Percentiles rank a stretch among this genome's conserved stretches.
phyloP scores from a whole-genome alignment of 2,888 invertebrate species.

The Melanophora roralis region DNA sequence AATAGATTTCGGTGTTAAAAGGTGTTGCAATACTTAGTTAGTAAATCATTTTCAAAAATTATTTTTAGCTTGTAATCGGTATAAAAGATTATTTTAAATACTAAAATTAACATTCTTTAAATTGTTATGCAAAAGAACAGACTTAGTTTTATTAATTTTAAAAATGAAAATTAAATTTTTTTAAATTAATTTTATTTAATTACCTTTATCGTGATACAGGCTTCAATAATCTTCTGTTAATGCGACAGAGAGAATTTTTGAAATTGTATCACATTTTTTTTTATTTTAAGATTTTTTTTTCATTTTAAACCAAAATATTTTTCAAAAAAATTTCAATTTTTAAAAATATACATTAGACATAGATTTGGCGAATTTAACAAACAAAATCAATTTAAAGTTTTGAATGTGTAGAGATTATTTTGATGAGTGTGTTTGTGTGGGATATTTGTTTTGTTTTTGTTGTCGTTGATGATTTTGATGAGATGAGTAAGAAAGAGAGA shows the following conservation, averaged over 20 bases:
- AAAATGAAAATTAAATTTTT: slow-evolving; percentile 13
- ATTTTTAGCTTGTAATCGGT: neutral
- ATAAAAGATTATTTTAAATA: slow-evolving; percentile 2
- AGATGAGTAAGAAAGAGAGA: slow-evolving; percentile 61
- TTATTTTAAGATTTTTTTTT: slow-evolving; percentile 61
- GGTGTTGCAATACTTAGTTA: neutral
- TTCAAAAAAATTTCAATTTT: slow-evolving; percentile 20
- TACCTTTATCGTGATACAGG: slow-evolving; percentile 96
- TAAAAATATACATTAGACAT: neutral
- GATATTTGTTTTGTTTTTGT: slow-evolving; percentile 59
- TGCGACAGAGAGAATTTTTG: slow-evolving; percentile 78
- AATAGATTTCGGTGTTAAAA: neutral
- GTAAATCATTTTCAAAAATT: neutral
- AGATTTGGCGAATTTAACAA: slow-evolving; percentile 14
- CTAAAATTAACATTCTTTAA: slow-evolving; percentile 41
- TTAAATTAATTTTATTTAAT: slow-evolving; percentile 62
- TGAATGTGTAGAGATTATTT: slow-evolving; percentile 16
- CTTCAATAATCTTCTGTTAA: slow-evolving; percentile 93
- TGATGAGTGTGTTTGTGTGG: slow-evolving; percentile 61
- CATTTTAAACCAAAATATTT: slow-evolving; percentile 44
- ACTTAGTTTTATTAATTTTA: slow-evolving; percentile 31
- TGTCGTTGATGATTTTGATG: slow-evolving; percentile 57
- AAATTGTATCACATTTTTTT: slow-evolving; percentile 74
- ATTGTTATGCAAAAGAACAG: neutral
- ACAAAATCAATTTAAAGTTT: neutral